Evolutionary conservation across 2,113 vertebrate genomes (phyloP).

Genomic region (Zosterops borbonicus): DNA sequence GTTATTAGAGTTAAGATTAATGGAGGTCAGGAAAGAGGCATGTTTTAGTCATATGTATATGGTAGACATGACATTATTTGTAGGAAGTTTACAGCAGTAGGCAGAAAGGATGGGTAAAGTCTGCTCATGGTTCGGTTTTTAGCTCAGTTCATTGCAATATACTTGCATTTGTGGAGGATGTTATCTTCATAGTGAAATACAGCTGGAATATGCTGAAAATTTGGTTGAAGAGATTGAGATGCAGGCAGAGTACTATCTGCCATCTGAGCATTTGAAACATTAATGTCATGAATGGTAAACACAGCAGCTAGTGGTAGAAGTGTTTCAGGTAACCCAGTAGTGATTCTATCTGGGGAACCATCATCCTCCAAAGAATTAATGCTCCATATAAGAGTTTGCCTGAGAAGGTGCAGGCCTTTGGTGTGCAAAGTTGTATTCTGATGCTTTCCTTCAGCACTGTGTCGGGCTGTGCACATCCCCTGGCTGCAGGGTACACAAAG

Average conservation of each 20-base stretch:
- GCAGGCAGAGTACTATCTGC: neutral
- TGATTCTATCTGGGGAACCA: neutral
- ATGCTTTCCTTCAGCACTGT: neutral
- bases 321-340: neutral
- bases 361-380: neutral
- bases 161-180: neutral
- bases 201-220: neutral
- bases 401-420: neutral
- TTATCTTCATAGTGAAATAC: neutral
- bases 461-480: neutral
- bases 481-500: neutral
- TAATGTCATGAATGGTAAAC: neutral
- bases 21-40: neutral
- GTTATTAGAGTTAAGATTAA: neutral
- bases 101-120: neutral
- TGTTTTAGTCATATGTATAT: neutral
- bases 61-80: neutral
- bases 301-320: neutral
- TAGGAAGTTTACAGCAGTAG: neutral
- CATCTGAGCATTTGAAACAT: neutral
- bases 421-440: neutral
- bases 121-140: neutral
- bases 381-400: neutral
- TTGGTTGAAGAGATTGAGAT: neutral
- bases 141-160: neutral